These are phyloP conservation scores for Drosophila simulans DNA, from an alignment of 1,140 invertebrate species.

Conservation along the genomic window DNA sequence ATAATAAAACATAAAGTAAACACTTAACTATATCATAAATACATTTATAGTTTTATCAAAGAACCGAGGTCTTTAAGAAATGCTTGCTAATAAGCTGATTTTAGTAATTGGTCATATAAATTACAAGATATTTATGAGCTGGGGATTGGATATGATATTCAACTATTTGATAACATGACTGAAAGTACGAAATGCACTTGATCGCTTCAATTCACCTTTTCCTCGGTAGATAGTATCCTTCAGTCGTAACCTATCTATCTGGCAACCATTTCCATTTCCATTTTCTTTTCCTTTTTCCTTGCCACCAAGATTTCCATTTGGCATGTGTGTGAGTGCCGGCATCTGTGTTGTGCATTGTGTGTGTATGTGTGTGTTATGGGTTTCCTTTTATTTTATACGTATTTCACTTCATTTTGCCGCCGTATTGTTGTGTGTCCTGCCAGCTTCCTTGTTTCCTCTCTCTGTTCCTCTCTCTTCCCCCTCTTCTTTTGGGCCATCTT, in stretches of 20 bases:
- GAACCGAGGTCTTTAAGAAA: background rate
- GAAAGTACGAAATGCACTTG: too few relatives aligned
- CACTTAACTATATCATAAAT: background rate
- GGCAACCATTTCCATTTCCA: background rate
- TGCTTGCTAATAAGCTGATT: background rate
- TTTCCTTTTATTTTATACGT: conserved; percentile 73
- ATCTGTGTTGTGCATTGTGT: conserved; percentile 9
- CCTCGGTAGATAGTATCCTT: background rate
- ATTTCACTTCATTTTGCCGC: conserved; percentile 75
- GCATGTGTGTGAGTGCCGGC: background rate
- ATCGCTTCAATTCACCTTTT: background rate
- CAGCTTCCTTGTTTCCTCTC: background rate
- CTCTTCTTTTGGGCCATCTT: conserved; percentile 12
- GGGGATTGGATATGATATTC: too few relatives aligned
- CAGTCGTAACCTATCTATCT: conserved; percentile 9
- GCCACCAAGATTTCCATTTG: conserved; percentile 18
- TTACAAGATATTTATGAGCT: background rate
- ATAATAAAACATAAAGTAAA: too few relatives aligned
- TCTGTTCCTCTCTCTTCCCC: background rate
- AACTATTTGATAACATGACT: too few relatives aligned
- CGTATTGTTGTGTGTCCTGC: conserved; percentile 39
- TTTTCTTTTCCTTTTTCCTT: background rate
- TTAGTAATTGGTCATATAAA: background rate
- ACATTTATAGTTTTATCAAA: background rate
- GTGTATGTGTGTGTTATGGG: conserved; percentile 50